phyloP scores from a whole-genome alignment of 2,797 vertebrate genomes.

The Spinibarbus caldwelli region DNA sequence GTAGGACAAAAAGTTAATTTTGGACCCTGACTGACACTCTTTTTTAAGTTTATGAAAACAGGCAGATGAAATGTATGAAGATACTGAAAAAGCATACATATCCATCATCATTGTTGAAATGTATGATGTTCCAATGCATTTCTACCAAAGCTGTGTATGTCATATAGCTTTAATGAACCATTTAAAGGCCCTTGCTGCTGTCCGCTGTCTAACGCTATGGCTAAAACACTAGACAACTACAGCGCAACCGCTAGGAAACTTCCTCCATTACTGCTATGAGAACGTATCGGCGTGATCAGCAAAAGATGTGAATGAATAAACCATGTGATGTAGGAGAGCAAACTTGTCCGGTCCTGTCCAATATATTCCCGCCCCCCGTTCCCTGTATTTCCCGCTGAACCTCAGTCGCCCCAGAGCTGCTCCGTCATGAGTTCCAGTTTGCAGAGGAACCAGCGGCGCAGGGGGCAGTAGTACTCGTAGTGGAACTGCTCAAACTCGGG shows the following conservation, averaged over 20 bases:
- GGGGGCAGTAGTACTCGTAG: constrained; percentile 94
- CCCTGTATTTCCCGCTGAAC: constrained; percentile 27
- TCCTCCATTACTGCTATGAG: not conserved
- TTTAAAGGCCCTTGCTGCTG: not conserved
- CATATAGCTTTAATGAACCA: not conserved
- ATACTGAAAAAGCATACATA: constrained; percentile 1
- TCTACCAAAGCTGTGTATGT: constrained; percentile 1
- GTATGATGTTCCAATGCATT: constrained; percentile 4
- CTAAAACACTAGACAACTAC: constrained; percentile 6
- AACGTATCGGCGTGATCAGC: not conserved
- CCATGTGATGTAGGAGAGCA: constrained; percentile 41
- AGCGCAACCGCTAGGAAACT: not conserved
- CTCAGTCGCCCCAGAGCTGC: constrained; percentile 86
- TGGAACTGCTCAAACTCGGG: constrained; percentile 98
- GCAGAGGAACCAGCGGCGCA: constrained; percentile 92
- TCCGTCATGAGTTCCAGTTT: constrained; percentile 87
- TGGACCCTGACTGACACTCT: constrained; percentile 12
- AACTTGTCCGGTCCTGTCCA: constrained; percentile 55
- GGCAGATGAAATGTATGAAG: constrained; percentile 22
- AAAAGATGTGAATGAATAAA: constrained; percentile 27
- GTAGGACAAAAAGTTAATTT: not conserved
- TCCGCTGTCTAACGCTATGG: not conserved
- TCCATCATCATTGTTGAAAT: not conserved
- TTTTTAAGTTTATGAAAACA: not conserved
- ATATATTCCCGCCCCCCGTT: constrained; percentile 19